Evolutionary conservation across 2,888 invertebrate genomes (phyloP), one percentile per base, ranked within the genome.

Genomic region (Nudaria mundana): DNA sequence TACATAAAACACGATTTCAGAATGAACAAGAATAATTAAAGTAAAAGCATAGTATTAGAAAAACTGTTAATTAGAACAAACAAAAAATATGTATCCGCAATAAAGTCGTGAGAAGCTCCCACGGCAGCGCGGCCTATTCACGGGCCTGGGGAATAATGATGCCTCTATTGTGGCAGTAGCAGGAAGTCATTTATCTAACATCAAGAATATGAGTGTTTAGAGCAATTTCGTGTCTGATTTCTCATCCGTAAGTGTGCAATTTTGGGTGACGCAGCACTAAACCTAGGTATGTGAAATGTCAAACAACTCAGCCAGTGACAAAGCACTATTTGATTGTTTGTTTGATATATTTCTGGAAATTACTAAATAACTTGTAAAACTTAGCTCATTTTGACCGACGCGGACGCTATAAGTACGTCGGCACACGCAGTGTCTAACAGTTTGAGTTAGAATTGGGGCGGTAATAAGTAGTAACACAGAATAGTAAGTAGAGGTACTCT

Each of bases 161-260:
- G 84, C 72, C 76, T 79, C 85, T 68, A 87, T 87, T 88, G 87
- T 88, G 68, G 65, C 66, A 69, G 56, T 71, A 79, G 80, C 87
- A 87, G 88, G 88, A 88, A 88, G 88, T 87, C 75, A 85, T 87
- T 88, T 88, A 87, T 87, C 87, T 86, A 84, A 79, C 87, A 88
- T 87, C 86, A 86, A 84, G 84, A 87, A 87, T 88, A 87, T 87
- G 81, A 87, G 76, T 80, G 85, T 85, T 86, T 81, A 81, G 73
- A 86, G 81, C 81, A 85, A 87, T 88, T 88, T 86, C 69, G 81
- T 77, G 81, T 79, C 80, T 78, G 81, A 84, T 84, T 87, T 86
- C 83, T 77, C 78, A 79, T 81, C 71, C 77, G 76, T 81, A 83
- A 78, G 75, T 79, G 79, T 80, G 83, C 84, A 84, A 85, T 86